phyloP scores from a whole-genome alignment of 1,140 invertebrate species.

The Piezodorus guildinii region DNA sequence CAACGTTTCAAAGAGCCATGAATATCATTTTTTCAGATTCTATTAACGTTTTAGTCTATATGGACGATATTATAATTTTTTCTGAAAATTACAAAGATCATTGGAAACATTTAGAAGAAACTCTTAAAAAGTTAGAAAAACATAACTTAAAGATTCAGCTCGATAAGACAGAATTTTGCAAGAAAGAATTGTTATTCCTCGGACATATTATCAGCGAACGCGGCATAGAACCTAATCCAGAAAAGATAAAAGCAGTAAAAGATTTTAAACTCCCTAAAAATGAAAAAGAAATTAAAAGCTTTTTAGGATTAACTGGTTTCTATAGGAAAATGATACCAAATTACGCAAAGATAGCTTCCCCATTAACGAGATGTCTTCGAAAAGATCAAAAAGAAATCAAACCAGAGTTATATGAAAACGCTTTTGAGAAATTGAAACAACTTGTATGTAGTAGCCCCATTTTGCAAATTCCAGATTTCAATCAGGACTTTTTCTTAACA shows the following conservation, averaged over 20 bases:
- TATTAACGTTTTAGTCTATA: conserved; percentile 30
- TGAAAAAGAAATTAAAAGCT: conserved; percentile 25
- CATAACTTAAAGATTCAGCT: conserved; percentile 28
- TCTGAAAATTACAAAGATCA: conserved; percentile 32
- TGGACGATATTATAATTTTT: conserved; percentile 37
- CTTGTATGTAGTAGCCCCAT: too few relatives aligned
- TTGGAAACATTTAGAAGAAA: conserved; percentile 25
- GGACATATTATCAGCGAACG: conserved; percentile 31
- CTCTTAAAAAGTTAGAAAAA: conserved; percentile 26
- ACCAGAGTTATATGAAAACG: too few relatives aligned
- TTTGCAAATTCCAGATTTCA: too few relatives aligned
- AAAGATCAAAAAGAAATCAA: too few relatives aligned
- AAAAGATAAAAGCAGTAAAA: conserved; percentile 29
- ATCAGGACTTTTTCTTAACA: too few relatives aligned
- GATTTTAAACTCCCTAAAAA: conserved; percentile 27
- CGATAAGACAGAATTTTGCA: conserved; percentile 29
- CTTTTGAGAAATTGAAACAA: too few relatives aligned
- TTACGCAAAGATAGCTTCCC: conserved; percentile 30
- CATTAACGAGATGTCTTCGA: conserved; percentile 25
- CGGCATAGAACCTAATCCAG: conserved; percentile 31
- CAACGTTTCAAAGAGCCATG: conserved; percentile 30
- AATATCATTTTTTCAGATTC: conserved; percentile 26
- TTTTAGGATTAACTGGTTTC: conserved; percentile 29
- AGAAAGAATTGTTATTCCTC: conserved; percentile 30
- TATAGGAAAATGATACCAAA: conserved; percentile 29